These are phyloP conservation scores for Catharus minimus DNA, from an alignment of 2,113 vertebrate species.

Conservation along the genomic window DNA sequence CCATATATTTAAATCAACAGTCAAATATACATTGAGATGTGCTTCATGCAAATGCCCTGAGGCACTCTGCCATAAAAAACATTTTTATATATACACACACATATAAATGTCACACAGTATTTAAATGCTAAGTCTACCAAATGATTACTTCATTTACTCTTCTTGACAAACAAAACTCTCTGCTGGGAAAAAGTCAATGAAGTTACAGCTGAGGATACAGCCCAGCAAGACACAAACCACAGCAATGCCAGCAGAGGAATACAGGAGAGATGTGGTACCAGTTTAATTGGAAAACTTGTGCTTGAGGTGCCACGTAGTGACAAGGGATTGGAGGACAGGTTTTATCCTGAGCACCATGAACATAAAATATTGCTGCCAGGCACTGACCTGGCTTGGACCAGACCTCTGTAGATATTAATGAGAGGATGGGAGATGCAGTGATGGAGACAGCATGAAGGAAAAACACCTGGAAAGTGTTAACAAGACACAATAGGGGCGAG, in stretches of 20 bases:
- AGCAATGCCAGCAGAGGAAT: neutral
- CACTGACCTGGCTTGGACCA: neutral
- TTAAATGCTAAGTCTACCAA: constrained; percentile 54
- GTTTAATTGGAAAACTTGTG: constrained; percentile 55
- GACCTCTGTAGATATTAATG: neutral
- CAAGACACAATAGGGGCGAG: neutral
- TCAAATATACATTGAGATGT: constrained; percentile 54
- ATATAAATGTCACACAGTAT: constrained; percentile 61
- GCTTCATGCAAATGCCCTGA: constrained; percentile 53
- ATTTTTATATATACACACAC: constrained; percentile 53
- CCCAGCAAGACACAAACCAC: neutral
- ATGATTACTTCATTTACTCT: constrained; percentile 36
- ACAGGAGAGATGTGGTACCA: neutral
- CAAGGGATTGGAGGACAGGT: neutral
- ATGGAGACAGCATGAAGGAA: neutral
- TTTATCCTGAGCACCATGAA: constrained; percentile 62
- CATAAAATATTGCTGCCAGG: constrained; percentile 60
- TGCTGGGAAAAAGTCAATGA: neutral
- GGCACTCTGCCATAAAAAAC: constrained; percentile 50
- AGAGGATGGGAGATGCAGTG: neutral
- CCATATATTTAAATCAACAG: constrained; percentile 65
- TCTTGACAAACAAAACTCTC: constrained; percentile 38
- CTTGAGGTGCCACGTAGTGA: constrained; percentile 59
- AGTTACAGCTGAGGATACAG: neutral
- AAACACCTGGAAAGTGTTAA: constrained; percentile 14